Conservation (phyloP, 2,797 vertebrate species). For the Ctenosaura bakeri region DNA sequence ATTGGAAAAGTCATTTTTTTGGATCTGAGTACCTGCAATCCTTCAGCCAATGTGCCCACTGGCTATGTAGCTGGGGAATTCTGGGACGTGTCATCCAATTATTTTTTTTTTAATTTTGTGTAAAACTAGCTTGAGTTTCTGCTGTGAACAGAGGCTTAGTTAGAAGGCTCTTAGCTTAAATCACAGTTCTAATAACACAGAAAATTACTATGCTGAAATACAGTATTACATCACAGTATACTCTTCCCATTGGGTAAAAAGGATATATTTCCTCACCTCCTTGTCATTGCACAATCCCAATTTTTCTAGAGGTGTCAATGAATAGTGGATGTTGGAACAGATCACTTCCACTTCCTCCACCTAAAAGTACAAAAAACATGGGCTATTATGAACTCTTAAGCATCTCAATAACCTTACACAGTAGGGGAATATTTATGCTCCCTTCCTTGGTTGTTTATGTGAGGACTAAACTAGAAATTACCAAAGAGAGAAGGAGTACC, state of each 20-base stretch:
- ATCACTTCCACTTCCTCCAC: conserved; percentile 92
- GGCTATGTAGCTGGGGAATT: no score
- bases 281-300: conserved; percentile 91
- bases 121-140: no score
- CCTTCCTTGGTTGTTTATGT: background rate
- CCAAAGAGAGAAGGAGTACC: background rate
- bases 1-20: no score
- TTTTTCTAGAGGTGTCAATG: conserved; percentile 92
- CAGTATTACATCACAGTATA: no score
- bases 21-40: no score
- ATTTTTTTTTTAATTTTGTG: no score
- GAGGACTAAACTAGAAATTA: background rate
- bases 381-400: conserved; percentile 21
- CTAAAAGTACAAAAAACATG: conserved; percentile 78
- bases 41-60: no score
- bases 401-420: conserved; percentile 8
- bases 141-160: no score
- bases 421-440: background rate
- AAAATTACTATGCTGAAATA: no score
- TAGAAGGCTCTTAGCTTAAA: background rate
- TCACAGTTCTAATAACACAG: background rate
- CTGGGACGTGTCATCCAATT: no score
- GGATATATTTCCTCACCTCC: conserved; percentile 85
- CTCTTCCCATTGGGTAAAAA: background rate
- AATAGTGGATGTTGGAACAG: conserved; percentile 94